These are phyloP conservation scores for Galaxea fascicularis DNA, from an alignment of 92 coral and sea anemone species.

Conservation along the genomic window DNA sequence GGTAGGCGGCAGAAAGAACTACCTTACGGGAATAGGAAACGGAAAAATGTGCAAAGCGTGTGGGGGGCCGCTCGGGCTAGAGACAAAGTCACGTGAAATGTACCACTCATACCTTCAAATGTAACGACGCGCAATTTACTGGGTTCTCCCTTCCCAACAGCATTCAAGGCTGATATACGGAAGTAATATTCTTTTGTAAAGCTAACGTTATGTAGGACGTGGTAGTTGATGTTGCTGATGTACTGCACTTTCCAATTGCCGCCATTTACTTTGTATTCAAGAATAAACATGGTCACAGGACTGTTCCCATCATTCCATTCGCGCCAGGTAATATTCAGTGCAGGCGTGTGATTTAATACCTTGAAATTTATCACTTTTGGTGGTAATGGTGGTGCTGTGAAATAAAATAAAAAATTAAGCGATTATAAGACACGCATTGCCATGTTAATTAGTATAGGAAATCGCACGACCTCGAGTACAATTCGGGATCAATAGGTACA, in stretches of 20 bases:
- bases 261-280: constrained; percentile 74
- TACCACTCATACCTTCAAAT: constrained; percentile 19
- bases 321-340: constrained; percentile 90
- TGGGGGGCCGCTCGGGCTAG: too few species aligned
- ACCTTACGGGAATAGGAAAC: too few species aligned
- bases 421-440: too few species aligned
- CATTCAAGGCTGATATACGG: constrained; percentile 83
- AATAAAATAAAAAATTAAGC: neutral
- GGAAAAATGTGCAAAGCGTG: too few species aligned
- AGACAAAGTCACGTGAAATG: neutral
- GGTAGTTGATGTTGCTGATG: constrained; percentile 57
- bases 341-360: constrained; percentile 50
- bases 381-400: constrained; percentile 84
- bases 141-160: constrained; percentile 80
- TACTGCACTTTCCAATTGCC: constrained; percentile 71
- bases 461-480: too few species aligned
- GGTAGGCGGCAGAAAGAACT: too few species aligned
- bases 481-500: too few species aligned
- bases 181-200: constrained; percentile 71
- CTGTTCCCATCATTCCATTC: constrained; percentile 83
- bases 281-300: constrained; percentile 70
- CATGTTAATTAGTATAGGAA: too few species aligned
- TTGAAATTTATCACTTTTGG: constrained; percentile 70
- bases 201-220: constrained; percentile 71
- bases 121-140: constrained; percentile 56